A percentile compares a stretch with the other conserved stretches of the same genome.
Conservation (phyloP, 2,797 vertebrate species). For the Cyclopterus lumpus region DNA sequence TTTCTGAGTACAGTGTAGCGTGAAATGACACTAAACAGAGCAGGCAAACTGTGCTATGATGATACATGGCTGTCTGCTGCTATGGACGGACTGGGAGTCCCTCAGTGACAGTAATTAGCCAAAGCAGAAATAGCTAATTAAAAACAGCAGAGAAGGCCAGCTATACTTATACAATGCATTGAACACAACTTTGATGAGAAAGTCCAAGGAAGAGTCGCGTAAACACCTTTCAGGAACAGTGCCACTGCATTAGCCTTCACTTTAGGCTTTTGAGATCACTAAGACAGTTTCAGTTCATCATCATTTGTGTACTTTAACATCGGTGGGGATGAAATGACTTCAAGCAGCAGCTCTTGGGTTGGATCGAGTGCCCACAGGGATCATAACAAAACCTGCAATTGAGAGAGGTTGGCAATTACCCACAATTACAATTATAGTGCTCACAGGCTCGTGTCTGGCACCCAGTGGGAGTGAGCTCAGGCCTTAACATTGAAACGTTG, state of each 20-base stretch:
- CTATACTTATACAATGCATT: conserved; percentile 55
- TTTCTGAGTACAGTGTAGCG: conserved; percentile 45
- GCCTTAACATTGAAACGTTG: conserved; percentile 23
- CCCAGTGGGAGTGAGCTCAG: conserved; percentile 27
- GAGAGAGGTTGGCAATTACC: conserved; percentile 48
- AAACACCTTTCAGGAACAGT: conserved; percentile 10
- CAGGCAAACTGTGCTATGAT: conserved; percentile 64
- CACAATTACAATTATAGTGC: conserved; percentile 44
- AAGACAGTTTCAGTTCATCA: conserved; percentile 4
- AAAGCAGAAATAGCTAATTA: conserved; percentile 60
- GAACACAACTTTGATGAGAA: conserved; percentile 44
- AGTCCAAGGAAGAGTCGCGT: conserved; percentile 3
- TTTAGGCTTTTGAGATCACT: conserved; percentile 8
- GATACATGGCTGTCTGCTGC: conserved; percentile 54
- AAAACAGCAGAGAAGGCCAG: conserved; percentile 46
- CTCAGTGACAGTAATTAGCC: conserved; percentile 55
- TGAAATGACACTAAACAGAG: conserved; percentile 64
- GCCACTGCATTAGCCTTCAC: background rate
- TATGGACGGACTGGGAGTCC: conserved; percentile 45
- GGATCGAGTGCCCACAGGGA: conserved; percentile 13
- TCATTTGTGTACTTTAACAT: conserved; percentile 9
- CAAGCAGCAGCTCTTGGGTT: conserved; percentile 10
- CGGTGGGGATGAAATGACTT: background rate
- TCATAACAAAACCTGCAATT: conserved; percentile 54
- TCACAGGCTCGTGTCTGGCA: conserved; percentile 43